Percentiles rank a stretch among this genome's conserved stretches.
Evolutionary conservation across 2,113 vertebrate species (phyloP).

Genomic region (Crotalus viridis): DNA sequence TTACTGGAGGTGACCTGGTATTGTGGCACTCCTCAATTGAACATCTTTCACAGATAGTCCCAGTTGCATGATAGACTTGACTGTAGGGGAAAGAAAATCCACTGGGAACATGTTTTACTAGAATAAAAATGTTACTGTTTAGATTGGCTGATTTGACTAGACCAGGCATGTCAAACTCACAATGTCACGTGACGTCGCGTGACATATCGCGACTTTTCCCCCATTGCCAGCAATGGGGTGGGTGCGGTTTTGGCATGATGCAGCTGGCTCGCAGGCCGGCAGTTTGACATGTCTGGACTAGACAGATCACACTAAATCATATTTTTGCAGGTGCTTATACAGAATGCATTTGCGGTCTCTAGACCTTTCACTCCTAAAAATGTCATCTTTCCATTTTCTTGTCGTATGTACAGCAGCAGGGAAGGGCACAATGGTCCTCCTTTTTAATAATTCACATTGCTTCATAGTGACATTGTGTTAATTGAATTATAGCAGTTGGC

Average conservation of each 20-base stretch:
- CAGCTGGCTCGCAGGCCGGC: too few relatives aligned
- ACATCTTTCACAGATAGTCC: not conserved
- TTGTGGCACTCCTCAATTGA: not conserved
- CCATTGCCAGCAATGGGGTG: too few relatives aligned
- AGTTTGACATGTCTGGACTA: too few relatives aligned
- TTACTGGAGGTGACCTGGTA: not conserved
- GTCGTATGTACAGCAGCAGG: not conserved
- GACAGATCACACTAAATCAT: constrained; percentile 34
- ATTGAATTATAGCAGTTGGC: not conserved
- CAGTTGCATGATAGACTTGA: not conserved
- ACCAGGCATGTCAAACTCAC: too few relatives aligned
- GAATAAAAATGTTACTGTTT: constrained; percentile 6
- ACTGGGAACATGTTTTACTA: not conserved
- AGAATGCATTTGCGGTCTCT: not conserved
- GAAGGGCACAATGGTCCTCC: not conserved
- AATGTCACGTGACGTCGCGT: too few relatives aligned
- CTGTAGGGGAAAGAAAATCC: not conserved
- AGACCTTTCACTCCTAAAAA: not conserved
- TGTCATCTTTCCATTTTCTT: too few relatives aligned
- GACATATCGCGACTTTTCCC: too few relatives aligned
- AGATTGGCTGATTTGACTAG: not conserved
- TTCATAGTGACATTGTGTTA: not conserved
- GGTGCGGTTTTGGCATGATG: too few relatives aligned
- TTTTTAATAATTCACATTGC: not conserved
- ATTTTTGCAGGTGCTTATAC: not conserved